A percentile compares a stretch with the other conserved stretches of the same genome.
Conservation (phyloP, 2,113 vertebrate species). For the Bucco capensis region DNA sequence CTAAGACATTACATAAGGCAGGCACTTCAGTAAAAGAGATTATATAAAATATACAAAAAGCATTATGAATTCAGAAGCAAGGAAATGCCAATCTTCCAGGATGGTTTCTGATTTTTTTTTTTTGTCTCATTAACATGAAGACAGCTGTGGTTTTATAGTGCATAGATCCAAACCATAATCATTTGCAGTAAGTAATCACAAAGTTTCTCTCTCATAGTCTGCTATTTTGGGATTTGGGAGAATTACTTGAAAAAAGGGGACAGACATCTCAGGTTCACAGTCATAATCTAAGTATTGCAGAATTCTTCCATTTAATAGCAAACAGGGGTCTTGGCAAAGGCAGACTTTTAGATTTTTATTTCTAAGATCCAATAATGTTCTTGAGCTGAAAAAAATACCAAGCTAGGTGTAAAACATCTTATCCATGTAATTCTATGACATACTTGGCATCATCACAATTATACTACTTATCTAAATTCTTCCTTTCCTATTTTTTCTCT, state of each 20-base stretch:
- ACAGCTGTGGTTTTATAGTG: neutral
- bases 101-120: neutral
- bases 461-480: neutral
- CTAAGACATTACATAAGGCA: constrained; percentile 20
- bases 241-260: neutral
- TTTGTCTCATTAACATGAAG: neutral
- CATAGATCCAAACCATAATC: neutral
- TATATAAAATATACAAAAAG: constrained; percentile 8
- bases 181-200: neutral
- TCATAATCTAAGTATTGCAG: neutral
- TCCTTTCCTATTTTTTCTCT: neutral
- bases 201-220: neutral
- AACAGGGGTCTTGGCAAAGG: neutral
- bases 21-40: neutral
- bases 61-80: neutral
- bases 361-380: neutral
- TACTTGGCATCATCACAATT: neutral
- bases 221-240: neutral
- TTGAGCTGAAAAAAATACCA: neutral
- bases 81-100: neutral
- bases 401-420: neutral
- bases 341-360: neutral
- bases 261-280: neutral
- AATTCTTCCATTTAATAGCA: neutral
- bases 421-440: neutral